Conservation (phyloP, 2,888 invertebrate species). For the Julus scandinavius region DNA sequence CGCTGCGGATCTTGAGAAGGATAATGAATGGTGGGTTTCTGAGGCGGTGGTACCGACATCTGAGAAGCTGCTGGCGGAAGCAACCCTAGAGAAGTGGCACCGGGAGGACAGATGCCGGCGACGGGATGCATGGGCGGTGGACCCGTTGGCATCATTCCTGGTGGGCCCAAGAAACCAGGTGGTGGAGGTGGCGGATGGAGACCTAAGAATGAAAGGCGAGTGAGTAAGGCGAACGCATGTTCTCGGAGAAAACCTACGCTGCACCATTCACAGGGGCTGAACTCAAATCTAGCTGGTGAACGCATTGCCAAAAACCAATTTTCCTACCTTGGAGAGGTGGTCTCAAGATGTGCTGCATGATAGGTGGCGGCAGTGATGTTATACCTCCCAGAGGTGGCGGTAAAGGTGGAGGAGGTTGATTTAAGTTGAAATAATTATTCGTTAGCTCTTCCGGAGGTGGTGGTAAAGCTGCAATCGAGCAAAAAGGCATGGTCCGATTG, state of each 20-base stretch:
- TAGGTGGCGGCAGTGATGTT: constrained; percentile 56
- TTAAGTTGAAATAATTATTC: constrained; percentile 75
- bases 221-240: not conserved
- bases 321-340: constrained; percentile 39
- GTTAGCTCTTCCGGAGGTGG: constrained; percentile 72
- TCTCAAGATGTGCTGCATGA: constrained; percentile 40
- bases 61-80: constrained; percentile 70
- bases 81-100: constrained; percentile 70
- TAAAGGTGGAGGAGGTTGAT: constrained; percentile 58
- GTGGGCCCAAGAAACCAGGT: constrained; percentile 58
- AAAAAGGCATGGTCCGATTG: not conserved
- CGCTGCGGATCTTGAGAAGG: constrained; percentile 97
- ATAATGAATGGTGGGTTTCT: constrained; percentile 79
- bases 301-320: not conserved
- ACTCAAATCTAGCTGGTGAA: too few relatives aligned
- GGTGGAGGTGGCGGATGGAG: constrained; percentile 52
- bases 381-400: not conserved
- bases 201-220: not conserved
- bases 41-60: constrained; percentile 68
- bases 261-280: too few relatives aligned
- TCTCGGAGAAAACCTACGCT: not conserved
- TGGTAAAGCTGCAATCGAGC: constrained; percentile 69
- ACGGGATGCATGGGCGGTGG: constrained; percentile 47
- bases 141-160: not conserved
- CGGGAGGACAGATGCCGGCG: constrained; percentile 62